Evolutionary conservation across 2,888 invertebrate species (phyloP), one percentile per base, ranked within the genome.

Genomic region (Chaitophorus viminalis): DNA sequence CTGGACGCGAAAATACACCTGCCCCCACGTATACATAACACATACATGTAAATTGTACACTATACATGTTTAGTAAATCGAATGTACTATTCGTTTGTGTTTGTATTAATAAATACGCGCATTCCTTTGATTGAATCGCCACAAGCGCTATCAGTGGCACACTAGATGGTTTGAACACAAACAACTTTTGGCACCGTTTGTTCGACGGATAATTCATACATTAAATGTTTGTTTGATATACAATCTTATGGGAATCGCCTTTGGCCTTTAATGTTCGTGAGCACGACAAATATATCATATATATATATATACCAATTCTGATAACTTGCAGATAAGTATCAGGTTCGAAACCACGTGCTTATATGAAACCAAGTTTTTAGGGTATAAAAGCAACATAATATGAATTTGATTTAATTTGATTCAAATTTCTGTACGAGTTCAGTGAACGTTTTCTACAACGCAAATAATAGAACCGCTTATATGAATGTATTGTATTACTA

Each of bases 151-250:
- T 77, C 76, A 31, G 18, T 29, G 31, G 52, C 76, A 31, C 52
- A 0, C 46, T 29, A 46, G 6, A 36, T 36, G 3, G 75, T 76
- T 46, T 29, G 46, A 76, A 76, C 46, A 31, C 76, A 77, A 77
- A 77, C 76, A 52, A 21, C 52, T 76, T 39, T 76, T 76, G 76
- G 29, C 39, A 17, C 14, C 21, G 52, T 52, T 76, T 18, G 52
- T 39, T 33, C 72, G 72, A 74, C 72, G 36, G 18, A 74, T 74
- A 74, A 74, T 74, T 74, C 36, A 33, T 74, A 60, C 21, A 60
- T 74, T 74, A 36, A 21, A 25, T 70, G 25, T 33, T 70, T 21
- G 72, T 33, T 33, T 33, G 36, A 3, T 74, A 3, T 74, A 74
- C 21, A 21, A 74, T 74, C 33, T 33, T 36, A 36, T 21, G 72